These are phyloP conservation scores for Leptosomus discolor DNA, from an alignment of 2,113 vertebrate genomes.

Conservation along the genomic window DNA sequence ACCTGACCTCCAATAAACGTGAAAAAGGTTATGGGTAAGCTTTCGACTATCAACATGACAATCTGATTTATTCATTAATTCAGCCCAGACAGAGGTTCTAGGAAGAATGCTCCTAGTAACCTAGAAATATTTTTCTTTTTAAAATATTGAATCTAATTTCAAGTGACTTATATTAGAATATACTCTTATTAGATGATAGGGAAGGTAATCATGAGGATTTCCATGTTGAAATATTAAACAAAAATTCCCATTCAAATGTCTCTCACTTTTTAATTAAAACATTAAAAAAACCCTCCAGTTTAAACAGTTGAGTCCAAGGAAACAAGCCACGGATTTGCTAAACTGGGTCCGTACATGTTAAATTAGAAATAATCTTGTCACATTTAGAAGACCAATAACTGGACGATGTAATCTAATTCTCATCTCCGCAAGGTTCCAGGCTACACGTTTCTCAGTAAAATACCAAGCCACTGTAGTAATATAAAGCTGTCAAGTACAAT, in stretches of 20 bases:
- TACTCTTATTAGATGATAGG: background rate
- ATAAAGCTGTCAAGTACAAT: conserved; percentile 52
- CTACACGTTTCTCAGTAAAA: background rate
- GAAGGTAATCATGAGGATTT: background rate
- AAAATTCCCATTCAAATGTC: background rate
- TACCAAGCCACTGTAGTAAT: background rate
- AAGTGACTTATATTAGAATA: background rate
- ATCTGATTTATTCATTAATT: conserved; percentile 28
- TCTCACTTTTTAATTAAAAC: conserved; percentile 24
- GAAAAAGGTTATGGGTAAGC: background rate
- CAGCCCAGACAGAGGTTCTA: background rate
- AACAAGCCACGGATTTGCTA: background rate
- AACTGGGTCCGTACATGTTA: background rate
- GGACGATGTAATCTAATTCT: conserved; percentile 4
- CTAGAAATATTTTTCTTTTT: background rate
- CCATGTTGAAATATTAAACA: background rate
- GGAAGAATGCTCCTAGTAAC: background rate
- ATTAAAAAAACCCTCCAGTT: background rate
- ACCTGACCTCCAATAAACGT: background rate
- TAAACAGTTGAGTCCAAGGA: background rate
- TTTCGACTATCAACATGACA: background rate
- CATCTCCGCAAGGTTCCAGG: background rate
- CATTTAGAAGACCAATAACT: background rate
- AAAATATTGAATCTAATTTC: background rate
- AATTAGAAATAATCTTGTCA: conserved; percentile 20